Evolutionary conservation across 1,140 invertebrate species (phyloP), one percentile per base, ranked within the genome.

Genomic region (Aphelenchoides fujianensis): DNA sequence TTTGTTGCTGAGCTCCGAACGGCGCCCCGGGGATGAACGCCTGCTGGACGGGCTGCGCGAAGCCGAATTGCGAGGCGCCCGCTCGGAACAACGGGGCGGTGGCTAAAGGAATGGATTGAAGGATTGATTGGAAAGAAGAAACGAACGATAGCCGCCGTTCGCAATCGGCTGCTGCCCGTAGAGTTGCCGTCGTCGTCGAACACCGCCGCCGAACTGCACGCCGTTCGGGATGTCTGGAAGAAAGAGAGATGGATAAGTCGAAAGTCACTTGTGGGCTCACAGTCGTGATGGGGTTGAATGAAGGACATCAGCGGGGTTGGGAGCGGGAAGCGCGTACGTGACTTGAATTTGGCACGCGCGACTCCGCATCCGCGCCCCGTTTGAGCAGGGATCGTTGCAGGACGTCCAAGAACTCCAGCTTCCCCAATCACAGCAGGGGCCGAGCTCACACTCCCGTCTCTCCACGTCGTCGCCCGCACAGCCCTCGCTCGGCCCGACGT

Each of bases 341-440:
- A 70, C 69, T 30, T 70, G 63, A 9, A 70, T 48, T 70, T 70
- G 69, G 27, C 69, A 70, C 28, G 53, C 23, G 1, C 69, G 69
- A 48, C 69, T 70, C 67, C 69, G 62, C 7, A 70, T 35, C 36
- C 54, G 27, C 31, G 63, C 30, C 12, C 69, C 55, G 1, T 23
- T 59, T 7, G 62, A 27, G 19, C 69, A 70, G 19, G 30, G 19
- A 31, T 69, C 23, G n/a, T 69, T 68, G 2, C 69, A 70, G 9
- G 27, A 28, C 9, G 67, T 37, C 69, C 69, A 70, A n/a, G 63
- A 34, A 68, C 37, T 32, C 32, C 31, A 67, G 62, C 28, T 35
- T 41, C 63, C 53, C 69, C 72, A 74, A 3, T 74, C 72, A 55
- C 72, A 74, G 57, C 72, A 74, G 2, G 72, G 72, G 0, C 72